A percentile compares a stretch with the other conserved stretches of the same genome.
Conservation (phyloP, 2,888 invertebrate genomes). For the Callosobruchus maculatus region DNA sequence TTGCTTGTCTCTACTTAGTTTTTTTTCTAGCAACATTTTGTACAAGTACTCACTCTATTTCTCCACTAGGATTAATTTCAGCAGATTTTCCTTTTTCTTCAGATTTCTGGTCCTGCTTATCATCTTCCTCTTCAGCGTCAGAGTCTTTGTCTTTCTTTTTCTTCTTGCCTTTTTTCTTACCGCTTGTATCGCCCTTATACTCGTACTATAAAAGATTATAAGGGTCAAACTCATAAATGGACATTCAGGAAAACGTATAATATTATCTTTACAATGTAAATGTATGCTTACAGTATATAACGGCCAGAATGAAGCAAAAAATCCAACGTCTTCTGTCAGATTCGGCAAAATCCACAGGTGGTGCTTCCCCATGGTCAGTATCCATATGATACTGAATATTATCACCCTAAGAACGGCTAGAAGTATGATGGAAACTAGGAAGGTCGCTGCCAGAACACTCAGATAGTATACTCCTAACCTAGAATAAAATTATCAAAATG, state of each 20-base stretch:
- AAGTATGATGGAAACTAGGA: conserved; percentile 89
- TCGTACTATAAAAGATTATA: conserved; percentile 63
- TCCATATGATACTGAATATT: conserved; percentile 89
- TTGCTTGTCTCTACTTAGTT: too few species aligned
- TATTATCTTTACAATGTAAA: not conserved
- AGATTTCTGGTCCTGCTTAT: conserved; percentile 16
- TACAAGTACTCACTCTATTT: conserved; percentile 15
- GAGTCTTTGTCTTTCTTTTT: conserved; percentile 79
- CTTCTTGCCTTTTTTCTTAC: conserved; percentile 61
- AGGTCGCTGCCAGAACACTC: conserved; percentile 90
- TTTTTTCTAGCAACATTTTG: not conserved
- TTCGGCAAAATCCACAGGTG: conserved; percentile 99
- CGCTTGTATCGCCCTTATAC: conserved; percentile 65
- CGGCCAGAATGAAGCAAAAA: conserved; percentile 98
- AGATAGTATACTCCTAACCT: conserved; percentile 95
- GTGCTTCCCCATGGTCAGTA: conserved; percentile 80
- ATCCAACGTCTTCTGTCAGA: conserved; percentile 97
- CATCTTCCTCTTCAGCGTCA: conserved; percentile 58
- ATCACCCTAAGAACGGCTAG: conserved; percentile 86
- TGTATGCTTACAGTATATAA: conserved; percentile 45
- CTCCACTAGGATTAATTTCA: conserved; percentile 5
- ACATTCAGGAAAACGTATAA: not conserved
- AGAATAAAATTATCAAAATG: conserved; percentile 16
- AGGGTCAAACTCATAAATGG: not conserved
- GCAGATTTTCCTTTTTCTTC: conserved; percentile 8